Base-by-base conservation (phyloP, 2,113 vertebrate species). In the Istiophorus platypterus region DNA sequence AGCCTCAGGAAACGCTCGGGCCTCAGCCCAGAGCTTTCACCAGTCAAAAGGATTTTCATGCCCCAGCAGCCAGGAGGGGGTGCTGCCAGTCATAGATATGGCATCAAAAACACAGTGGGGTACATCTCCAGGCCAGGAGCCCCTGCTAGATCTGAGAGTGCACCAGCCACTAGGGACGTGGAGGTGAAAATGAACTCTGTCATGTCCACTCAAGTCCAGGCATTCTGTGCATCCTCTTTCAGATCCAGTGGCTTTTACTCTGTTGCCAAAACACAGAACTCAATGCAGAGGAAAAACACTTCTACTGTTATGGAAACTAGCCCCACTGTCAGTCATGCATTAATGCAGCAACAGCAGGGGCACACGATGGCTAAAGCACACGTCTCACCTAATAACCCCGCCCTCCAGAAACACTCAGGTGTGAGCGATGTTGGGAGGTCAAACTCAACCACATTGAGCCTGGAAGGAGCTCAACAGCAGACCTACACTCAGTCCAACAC, bases 1-100 rank as follows among this genome's bases (percentile, higher is more conserved):
- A 96, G 95, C 92, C 95, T 96, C 66, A 95, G 98, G 87, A 99
- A 99, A 90, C 95, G 98, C 87, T 95, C 96, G 70, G 92, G 95
- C 71, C 77, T 94, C 17, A 92, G 95, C 84, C 95, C 96, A 80
- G 96, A 98, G 75, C 91, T 95, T 76, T 96, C 96, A 47, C 98
- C 97, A 73, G 81, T 97, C 82, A 99, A 99, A 93, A 98, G 97
- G 77, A 95, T 95, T 59, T 96, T 97, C 56, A 92, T 97, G 88
- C 94, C 96, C 64, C 95, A 96, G 84, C 94, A 95, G 72, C 78
- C 96, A 78, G 47, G 79, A 70, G 92, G 81, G 76, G 88, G 74
- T 61, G 1, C 61, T 39, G 95, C 96, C 62, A 64, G 86, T 82
- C 85, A 92, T 49, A 95, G 94, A 81, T 89, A 88, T 41, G 76